These are phyloP conservation scores for Drosophila paramelanica DNA, from an alignment of 2,888 invertebrate genomes.

Conservation along the genomic window DNA sequence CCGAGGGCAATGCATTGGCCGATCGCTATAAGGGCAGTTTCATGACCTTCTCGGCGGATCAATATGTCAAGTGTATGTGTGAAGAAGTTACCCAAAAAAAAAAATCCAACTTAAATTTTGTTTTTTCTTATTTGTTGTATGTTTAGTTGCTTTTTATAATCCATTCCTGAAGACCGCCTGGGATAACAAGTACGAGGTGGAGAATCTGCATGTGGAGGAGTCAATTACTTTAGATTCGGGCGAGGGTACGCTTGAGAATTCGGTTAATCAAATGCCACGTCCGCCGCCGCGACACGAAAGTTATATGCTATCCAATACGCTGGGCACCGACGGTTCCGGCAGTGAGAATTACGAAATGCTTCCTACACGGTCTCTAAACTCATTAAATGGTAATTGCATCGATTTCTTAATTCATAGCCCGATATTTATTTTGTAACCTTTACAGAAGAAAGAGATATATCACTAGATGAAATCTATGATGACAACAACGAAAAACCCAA, in stretches of 20 bases:
- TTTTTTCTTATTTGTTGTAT: not conserved
- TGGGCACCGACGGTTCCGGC: constrained; percentile 86
- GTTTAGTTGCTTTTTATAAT: constrained; percentile 94
- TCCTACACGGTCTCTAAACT: constrained; percentile 86
- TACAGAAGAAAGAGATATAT: constrained; percentile 86
- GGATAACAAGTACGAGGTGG: constrained; percentile 98
- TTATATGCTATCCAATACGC: constrained; percentile 89
- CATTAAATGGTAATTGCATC: constrained; percentile 86
- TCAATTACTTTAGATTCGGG: constrained; percentile 87
- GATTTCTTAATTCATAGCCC: not conserved
- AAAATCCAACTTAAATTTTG: not conserved
- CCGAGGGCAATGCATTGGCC: constrained; percentile 96
- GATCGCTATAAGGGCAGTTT: constrained; percentile 96
- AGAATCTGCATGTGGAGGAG: constrained; percentile 95
- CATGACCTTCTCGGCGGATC: constrained; percentile 94
- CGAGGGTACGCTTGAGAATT: constrained; percentile 90
- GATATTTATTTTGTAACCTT: not conserved
- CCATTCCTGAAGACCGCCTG: constrained; percentile 98
- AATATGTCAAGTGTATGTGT: constrained; percentile 92
- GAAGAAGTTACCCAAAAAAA: not conserved
- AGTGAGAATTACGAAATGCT: constrained; percentile 89
- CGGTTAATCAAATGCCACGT: constrained; percentile 87
- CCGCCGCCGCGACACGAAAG: constrained; percentile 92
- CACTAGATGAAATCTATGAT: constrained; percentile 85
- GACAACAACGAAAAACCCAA: constrained; percentile 85